These are phyloP conservation scores for Delichon dasypus DNA, from an alignment of 2,797 vertebrate species.

Conservation along the genomic window DNA sequence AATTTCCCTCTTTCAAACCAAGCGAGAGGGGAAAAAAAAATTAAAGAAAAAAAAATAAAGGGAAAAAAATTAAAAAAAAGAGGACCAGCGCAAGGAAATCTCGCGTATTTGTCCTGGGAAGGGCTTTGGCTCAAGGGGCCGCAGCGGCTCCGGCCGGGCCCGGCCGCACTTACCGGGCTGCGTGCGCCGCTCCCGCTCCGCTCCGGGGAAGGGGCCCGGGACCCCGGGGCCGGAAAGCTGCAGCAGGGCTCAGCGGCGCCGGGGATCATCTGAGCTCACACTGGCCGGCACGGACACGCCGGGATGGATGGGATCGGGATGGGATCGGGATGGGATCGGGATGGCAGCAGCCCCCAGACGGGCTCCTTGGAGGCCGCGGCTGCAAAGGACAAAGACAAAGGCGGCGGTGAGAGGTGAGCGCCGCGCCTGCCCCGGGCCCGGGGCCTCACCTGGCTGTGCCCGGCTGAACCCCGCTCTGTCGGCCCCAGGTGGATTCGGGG, in stretches of 20 bases:
- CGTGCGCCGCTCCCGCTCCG: too few relatives aligned
- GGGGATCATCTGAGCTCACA: not conserved
- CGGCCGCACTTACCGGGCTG: not conserved
- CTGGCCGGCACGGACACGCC: not conserved
- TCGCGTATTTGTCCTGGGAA: not conserved
- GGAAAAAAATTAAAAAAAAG: too few relatives aligned
- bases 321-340: not conserved
- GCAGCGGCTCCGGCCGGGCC: not conserved
- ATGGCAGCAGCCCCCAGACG: not conserved
- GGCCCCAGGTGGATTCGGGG: not conserved
- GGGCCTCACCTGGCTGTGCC: not conserved
- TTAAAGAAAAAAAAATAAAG: too few relatives aligned
- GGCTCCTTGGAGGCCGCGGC: not conserved
- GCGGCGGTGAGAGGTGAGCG: not conserved
- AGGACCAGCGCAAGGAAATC: not conserved
- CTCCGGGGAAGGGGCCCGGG: not conserved
- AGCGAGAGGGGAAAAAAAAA: not conserved
- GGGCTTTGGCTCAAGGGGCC: not conserved
- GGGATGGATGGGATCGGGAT: too few relatives aligned
- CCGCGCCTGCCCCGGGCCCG: not conserved
- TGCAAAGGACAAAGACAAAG: not conserved
- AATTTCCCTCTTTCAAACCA: not conserved
- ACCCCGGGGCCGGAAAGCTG: conserved; percentile 53
- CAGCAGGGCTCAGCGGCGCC: not conserved
- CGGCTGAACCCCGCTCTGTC: not conserved